Conservation (phyloP, 2,888 invertebrate species). For the Cheilosia scutellata region DNA sequence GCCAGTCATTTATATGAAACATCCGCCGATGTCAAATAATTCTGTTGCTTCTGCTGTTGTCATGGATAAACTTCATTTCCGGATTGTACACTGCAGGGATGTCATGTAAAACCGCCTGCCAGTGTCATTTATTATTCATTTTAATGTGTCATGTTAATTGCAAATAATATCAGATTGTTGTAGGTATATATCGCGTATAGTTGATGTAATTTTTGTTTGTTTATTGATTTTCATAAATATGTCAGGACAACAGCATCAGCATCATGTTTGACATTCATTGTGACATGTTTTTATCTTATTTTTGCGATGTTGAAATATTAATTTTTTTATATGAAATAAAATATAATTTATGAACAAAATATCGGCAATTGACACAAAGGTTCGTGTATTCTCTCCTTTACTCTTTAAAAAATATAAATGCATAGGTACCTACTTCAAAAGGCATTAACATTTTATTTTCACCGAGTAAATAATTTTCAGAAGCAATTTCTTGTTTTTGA, state of each 20-base stretch:
- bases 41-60: slow-evolving; percentile 43
- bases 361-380: too few species aligned
- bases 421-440: too few species aligned
- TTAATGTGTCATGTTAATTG: slow-evolving; percentile 74
- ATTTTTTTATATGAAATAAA: not conserved
- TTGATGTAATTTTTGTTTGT: slow-evolving; percentile 4
- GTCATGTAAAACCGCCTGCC: slow-evolving; percentile 59
- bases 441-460: too few species aligned
- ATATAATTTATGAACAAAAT: not conserved
- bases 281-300: not conserved
- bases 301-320: not conserved
- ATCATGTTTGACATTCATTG: slow-evolving; percentile 62
- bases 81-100: slow-evolving; percentile 45
- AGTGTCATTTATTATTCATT: slow-evolving; percentile 68
- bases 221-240: slow-evolving; percentile 63
- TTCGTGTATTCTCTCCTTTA: too few species aligned
- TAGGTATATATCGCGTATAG: not conserved
- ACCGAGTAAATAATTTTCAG: too few species aligned
- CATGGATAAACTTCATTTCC: slow-evolving; percentile 60
- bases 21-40: slow-evolving; percentile 64
- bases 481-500: too few species aligned
- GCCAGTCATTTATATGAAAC: slow-evolving; percentile 52
- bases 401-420: too few species aligned
- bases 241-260: slow-evolving; percentile 39
- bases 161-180: slow-evolving; percentile 70